Evolutionary conservation across 1,140 invertebrate species (phyloP), one percentile per base, ranked within the genome.

Genomic region (Pseudobourletiella spinata): DNA sequence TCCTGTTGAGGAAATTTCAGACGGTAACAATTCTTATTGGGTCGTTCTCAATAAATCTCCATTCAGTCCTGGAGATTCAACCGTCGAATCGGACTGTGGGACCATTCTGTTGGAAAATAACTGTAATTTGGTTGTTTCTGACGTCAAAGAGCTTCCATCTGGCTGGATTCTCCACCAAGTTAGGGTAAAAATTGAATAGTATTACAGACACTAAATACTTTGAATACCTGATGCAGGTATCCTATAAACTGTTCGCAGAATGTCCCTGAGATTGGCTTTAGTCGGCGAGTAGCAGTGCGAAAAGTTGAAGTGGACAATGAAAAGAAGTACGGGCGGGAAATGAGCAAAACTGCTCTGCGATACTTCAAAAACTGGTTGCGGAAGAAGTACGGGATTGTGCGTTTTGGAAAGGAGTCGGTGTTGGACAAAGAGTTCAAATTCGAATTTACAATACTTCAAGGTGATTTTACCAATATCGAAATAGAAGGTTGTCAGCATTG

Each of bases 131-230:
- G 20, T 59, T 11, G 64, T 70, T 3, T 42, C 35, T 0, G 26
- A 65, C 6, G 68, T 67, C 2, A 66, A 56, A 22, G 6, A 28
- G 29, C 50, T 70, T 18, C 68, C 68, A 2, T 70, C 68, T 16
- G 68, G 68, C 20, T 70, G 68, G 68, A 62, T 70, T 42, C 46
- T 70, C 8, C 68, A 70, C 63, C 50, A 44, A 26, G 57, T 68
- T 1, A 18, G 52, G n/a, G 65, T 67, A 56, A 60, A 25, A 8
- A 24, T 54, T 48, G 8, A 16, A 16, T 11, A 48, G 4, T 11
- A 48, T 48, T n/a, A n/a, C n/a, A n/a, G n/a, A n/a, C n/a, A n/a
- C n/a, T n/a, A n/a, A n/a, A n/a, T n/a, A n/a, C n/a, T n/a, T n/a
- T n/a, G n/a, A 48, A 16, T 48, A 48, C 14, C 6, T 22, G 8